Evolutionary conservation across 2,113 vertebrate genomes (phyloP), one percentile per base, ranked within the genome.

Genomic region (Tragelaphus scriptus): DNA sequence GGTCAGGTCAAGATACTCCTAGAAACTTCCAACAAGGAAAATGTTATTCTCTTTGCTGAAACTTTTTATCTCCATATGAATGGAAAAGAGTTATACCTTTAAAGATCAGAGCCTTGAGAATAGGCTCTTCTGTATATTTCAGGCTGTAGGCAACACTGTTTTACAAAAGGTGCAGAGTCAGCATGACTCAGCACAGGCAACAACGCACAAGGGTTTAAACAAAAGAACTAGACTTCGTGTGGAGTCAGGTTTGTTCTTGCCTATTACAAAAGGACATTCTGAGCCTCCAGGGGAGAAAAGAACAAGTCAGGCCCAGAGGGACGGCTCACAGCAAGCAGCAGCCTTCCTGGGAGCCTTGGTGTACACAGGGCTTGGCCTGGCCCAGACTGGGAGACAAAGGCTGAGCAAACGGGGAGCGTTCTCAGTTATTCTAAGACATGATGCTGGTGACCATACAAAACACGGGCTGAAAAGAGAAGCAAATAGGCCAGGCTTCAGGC

Each of bases 311-410:
- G 51, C n/a, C 47, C 63, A 5, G 19, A 28, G 32, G 55, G 15
- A 0, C 0, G 2, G 28, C 11, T 49, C 26, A 3, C 6, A 63
- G 58, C 28, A 32, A 49, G 61, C 6, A 0, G 0, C 28, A 16
- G 25, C n/a, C 92, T 8, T 30, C n/a, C 53, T 3, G 59, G 44
- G 4, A 5, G 30, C 16, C 63, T 23, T 7, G 4, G 12, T 30
- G 2, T 0, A 0, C 17, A 16, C 14, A 2, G 3, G 3, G n/a
- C 26, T 2, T 0, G 3, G 40, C n/a, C 25, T 1, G 7, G 59
- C 28, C 8, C 47, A 28, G 44, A 8, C 87, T 6, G 2, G 63
- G 17, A 47, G 32, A 53, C 32, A 6, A 28, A 84, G 65, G 7
- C n/a, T 12, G 8, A 63, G 30, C 8, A 7, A 55, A 56, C 0